Evolutionary conservation across 2,888 invertebrate genomes (phyloP), one percentile per base, ranked within the genome.

Genomic region (Sesamia inferens): DNA sequence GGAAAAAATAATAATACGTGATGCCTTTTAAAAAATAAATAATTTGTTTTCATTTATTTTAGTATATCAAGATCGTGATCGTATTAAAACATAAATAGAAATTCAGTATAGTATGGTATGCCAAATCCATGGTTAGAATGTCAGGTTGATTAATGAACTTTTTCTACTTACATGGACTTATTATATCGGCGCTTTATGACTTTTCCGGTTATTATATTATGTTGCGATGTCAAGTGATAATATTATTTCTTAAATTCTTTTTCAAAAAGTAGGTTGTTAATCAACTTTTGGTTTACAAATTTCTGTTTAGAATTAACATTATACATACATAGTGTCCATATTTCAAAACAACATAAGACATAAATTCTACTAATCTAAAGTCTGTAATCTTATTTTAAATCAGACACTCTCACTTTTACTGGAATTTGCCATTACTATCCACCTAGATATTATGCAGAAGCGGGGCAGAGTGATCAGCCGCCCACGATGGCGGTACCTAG

Each of bases 321-420:
- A 66, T n/a, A 64, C 13, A 65, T 13, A 48, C 13, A 55, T 31
- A 31, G 24, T 54, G n/a, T 51, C 11, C 13, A 22, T 80, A 66
- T 78, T 65, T 61, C 31, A 78, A 19, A 39, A 14, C 22, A 48
- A 39, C 24, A 68, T 55, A 42, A 24, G 24, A 65, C 39, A 55
- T 69, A 77, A 81, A 67, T 78, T 76, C 58, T 74, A 39, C 39
- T 31, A 31, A 71, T 74, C 47, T 73, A 69, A 79, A 79, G 66
- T 73, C 58, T 31, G 48, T 54, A 76, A 81, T 83, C 62, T 83
- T 77, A 85, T 79, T 76, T 79, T 47, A 79, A 71, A 81, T 84
- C 79, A 68, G 73, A 81, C 87, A 92, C 92, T 92, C 92, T 92
- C 92, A 91, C 92, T 91, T 87, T 78, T 79, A 85, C 83, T 86